Evolutionary conservation across 1,140 invertebrate genomes (phyloP).

Genomic region (Adelges cooleyi): DNA sequence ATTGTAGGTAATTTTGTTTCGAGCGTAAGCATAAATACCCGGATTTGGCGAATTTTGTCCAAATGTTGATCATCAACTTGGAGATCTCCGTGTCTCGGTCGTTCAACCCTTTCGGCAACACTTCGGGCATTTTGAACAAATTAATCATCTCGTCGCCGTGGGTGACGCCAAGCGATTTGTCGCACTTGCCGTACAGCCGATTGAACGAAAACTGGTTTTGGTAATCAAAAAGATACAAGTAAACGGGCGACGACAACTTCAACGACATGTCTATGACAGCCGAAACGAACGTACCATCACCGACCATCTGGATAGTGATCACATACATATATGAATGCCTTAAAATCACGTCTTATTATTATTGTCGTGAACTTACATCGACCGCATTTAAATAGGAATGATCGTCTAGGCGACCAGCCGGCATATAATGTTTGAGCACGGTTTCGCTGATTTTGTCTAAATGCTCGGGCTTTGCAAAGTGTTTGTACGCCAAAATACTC

Average conservation of each 20-base stretch:
- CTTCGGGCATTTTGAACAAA: neutral
- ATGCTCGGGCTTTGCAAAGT: neutral
- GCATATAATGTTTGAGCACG: neutral
- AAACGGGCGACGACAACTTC: neutral
- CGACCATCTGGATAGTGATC: neutral
- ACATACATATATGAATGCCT: neutral
- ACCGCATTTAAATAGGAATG: neutral
- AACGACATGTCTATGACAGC: neutral
- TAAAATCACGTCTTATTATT: too few species aligned
- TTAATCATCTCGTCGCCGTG: constrained; percentile 10
- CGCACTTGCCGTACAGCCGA: neutral
- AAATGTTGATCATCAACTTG: constrained; percentile 12
- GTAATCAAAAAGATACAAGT: constrained; percentile 21
- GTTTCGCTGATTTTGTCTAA: neutral
- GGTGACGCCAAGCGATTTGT: neutral
- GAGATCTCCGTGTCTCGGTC: neutral
- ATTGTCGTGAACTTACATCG: neutral
- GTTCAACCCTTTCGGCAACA: neutral
- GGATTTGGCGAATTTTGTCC: neutral
- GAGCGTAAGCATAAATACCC: neutral
- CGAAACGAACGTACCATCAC: neutral
- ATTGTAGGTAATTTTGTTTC: too few species aligned
- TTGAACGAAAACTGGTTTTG: constrained; percentile 5
- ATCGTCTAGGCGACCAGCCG: neutral
- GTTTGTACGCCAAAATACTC: neutral